Evolutionary conservation across 2,797 vertebrate genomes (phyloP).

Genomic region (Tapera naevia): DNA sequence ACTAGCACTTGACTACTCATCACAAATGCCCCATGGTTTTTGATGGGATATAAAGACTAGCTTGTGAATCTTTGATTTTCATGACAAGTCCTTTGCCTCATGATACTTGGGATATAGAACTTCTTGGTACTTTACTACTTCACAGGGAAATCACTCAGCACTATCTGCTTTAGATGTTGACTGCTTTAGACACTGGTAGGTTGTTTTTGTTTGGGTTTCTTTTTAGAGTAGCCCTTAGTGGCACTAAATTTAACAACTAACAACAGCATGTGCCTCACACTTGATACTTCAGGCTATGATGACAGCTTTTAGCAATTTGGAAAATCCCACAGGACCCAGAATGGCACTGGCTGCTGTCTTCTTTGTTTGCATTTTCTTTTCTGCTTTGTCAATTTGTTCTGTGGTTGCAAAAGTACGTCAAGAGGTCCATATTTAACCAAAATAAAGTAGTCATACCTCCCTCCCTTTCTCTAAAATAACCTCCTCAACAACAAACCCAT

Average conservation of each 20-base stretch:
- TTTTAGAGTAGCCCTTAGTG: constrained; percentile 50
- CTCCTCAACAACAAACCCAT: background rate
- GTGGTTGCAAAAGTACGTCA: constrained; percentile 17
- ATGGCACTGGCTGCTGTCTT: constrained; percentile 18
- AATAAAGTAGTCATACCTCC: background rate
- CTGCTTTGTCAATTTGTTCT: constrained; percentile 43
- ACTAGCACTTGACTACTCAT: background rate
- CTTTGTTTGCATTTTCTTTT: constrained; percentile 61
- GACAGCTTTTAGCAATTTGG: constrained; percentile 62
- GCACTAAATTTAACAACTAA: constrained; percentile 66
- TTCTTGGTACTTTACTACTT: background rate
- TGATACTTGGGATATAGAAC: background rate
- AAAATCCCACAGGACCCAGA: background rate
- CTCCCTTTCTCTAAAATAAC: background rate
- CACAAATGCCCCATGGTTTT: background rate
- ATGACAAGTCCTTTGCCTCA: background rate
- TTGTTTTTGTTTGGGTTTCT: background rate
- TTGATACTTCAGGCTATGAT: constrained; percentile 61
- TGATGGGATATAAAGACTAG: background rate
- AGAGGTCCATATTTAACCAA: background rate
- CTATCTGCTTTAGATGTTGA: constrained; percentile 5
- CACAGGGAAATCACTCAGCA: background rate
- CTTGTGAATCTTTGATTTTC: background rate
- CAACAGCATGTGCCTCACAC: constrained; percentile 50
- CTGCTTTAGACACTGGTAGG: background rate